phyloP scores from a whole-genome alignment of 2,113 vertebrate genomes.

The Syngnathus typhle region DNA sequence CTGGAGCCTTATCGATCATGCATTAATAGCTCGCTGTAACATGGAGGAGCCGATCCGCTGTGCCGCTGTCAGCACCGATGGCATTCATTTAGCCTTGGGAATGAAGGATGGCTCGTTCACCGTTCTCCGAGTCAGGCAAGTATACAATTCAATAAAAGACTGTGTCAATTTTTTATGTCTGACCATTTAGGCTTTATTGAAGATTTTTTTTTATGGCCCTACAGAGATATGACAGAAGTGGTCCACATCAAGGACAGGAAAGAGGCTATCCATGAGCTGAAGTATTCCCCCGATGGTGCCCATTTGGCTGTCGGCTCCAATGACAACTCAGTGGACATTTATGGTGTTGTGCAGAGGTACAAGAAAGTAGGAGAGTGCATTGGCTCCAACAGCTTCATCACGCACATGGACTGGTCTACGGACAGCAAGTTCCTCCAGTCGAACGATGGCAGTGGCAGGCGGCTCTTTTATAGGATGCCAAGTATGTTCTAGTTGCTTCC shows the following conservation, averaged over 20 bases:
- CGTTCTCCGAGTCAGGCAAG: conserved; percentile 90
- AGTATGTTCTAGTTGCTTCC: conserved; percentile 64
- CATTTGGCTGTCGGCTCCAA: conserved; percentile 95
- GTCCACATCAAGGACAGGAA: conserved; percentile 98
- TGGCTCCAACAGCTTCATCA: conserved; percentile 90
- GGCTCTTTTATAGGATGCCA: conserved; percentile 95
- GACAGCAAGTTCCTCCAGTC: conserved; percentile 95
- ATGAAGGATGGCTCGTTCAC: conserved; percentile 99
- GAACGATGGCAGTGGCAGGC: conserved; percentile 87
- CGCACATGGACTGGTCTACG: conserved; percentile 96
- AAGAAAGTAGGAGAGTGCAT: conserved; percentile 93
- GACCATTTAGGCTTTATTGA: conserved; percentile 9
- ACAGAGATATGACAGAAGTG: conserved; percentile 98
- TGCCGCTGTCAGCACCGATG: conserved; percentile 90
- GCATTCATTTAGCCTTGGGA: conserved; percentile 92
- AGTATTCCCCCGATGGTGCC: conserved; percentile 92
- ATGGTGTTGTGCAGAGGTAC: conserved; percentile 88
- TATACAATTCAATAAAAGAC: not conserved
- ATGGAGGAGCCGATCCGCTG: conserved; percentile 98
- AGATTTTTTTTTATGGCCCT: conserved; percentile 11
- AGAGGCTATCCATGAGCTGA: conserved; percentile 96
- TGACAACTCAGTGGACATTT: conserved; percentile 90
- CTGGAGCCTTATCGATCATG: conserved; percentile 97
- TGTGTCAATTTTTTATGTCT: conserved; percentile 1
- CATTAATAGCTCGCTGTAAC: conserved; percentile 94